Conservation (phyloP, 2,113 vertebrate genomes). For the Larimichthys crocea region DNA sequence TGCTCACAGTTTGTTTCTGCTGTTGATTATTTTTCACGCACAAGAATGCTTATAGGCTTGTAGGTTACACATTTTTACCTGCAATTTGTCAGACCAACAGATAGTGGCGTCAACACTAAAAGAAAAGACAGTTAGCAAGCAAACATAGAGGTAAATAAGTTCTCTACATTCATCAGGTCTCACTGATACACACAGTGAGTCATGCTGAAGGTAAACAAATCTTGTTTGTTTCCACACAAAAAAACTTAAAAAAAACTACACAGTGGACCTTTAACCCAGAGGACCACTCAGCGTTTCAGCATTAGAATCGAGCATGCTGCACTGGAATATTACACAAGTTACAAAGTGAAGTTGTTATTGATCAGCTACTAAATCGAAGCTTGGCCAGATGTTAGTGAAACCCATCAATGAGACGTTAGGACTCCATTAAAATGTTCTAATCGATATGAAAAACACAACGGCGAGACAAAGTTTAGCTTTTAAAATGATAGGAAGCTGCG, state of each 20-base stretch:
- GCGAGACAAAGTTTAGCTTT: background rate
- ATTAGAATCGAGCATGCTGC: background rate
- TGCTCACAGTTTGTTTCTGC: background rate
- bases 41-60: background rate
- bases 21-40: background rate
- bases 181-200: background rate
- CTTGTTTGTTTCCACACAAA: too few species aligned
- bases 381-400: background rate
- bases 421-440: background rate
- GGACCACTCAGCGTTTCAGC: background rate
- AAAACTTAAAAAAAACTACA: too few species aligned
- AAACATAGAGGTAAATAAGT: background rate
- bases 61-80: background rate
- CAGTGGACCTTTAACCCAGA: background rate
- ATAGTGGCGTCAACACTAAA: background rate
- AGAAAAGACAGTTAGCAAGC: too few species aligned
- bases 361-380: conserved; percentile 4
- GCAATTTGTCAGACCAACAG: background rate
- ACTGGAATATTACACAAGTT: background rate
- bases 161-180: too few species aligned
- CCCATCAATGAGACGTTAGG: background rate
- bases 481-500: background rate
- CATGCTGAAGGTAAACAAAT: background rate
- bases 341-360: background rate
- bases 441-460: background rate